These are phyloP conservation scores for Xenopus tropicalis DNA, from an alignment of 2,113 vertebrate species.

Conservation along the genomic window UCB_Xtro_10.0 CM004444.2:35683001-35683500, in stretches of 20 bases:
- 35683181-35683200: neutral
- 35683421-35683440: too few species aligned
- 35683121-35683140: too few species aligned
- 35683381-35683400: constrained; percentile 20
- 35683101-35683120: too few species aligned
- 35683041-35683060: too few species aligned
- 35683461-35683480: constrained; percentile 6
- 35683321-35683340: constrained; percentile 1
- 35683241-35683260: constrained; percentile 10
- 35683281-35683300: constrained; percentile 16
- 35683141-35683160: too few species aligned
- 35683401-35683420: neutral
- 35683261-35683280: neutral
- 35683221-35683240: constrained; percentile 4
- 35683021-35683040: too few species aligned
- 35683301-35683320: constrained; percentile 4
- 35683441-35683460: constrained; percentile 13
- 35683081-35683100: too few species aligned
- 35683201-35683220: neutral
- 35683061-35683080: too few species aligned
- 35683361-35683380: constrained; percentile 17
- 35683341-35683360: constrained; percentile 17
- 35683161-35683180: too few species aligned
- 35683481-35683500: neutral
- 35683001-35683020: too few species aligned